Percentiles rank a stretch among this genome's conserved stretches.
phyloP scores from a whole-genome alignment of 2,113 vertebrate species.

The Ciconia maguari region DNA sequence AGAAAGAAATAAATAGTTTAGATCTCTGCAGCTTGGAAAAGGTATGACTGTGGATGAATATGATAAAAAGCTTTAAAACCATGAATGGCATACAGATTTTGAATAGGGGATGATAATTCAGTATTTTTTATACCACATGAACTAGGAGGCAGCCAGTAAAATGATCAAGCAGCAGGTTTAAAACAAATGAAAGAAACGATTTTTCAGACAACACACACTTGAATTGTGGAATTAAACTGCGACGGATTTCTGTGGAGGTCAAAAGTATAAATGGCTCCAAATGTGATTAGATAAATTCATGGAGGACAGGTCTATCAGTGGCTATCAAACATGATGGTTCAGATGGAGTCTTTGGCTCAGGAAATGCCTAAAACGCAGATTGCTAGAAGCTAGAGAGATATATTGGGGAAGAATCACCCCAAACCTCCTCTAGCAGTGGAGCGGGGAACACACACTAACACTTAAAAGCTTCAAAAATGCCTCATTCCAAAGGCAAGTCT shows the following conservation, averaged over 20 bases:
- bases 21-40: conserved; percentile 4
- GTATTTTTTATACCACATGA: conserved; percentile 7
- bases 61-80: background rate
- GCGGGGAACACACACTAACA: background rate
- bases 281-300: background rate
- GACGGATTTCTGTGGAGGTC: background rate
- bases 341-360: background rate
- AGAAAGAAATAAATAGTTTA: conserved; percentile 27
- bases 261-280: conserved; percentile 4
- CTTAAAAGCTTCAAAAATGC: background rate
- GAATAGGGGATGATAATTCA: conserved; percentile 35
- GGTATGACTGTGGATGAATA: background rate
- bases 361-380: background rate
- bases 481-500: background rate
- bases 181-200: background rate
- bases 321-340: background rate
- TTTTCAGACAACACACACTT: background rate
- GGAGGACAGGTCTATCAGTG: background rate
- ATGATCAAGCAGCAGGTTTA: conserved; percentile 33
- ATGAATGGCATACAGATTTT: background rate
- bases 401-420: background rate
- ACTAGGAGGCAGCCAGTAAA: background rate
- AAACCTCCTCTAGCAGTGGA: background rate
- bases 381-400: background rate
- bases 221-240: background rate